These are phyloP conservation scores for Dasyprocta punctata DNA, from an alignment of 2,113 vertebrate genomes.

Conservation along the genomic window DNA sequence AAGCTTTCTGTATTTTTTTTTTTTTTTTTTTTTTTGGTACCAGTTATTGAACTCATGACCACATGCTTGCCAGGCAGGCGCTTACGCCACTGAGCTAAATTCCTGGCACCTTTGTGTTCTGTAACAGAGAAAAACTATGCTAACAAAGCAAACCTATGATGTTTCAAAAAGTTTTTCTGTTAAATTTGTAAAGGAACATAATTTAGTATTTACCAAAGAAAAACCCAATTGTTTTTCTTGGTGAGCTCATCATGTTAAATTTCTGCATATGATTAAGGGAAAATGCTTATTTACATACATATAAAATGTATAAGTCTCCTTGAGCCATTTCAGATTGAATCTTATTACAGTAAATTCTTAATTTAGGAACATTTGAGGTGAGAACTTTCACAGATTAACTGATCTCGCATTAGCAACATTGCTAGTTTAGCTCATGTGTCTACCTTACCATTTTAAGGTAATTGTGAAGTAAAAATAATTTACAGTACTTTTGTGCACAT, in stretches of 20 bases:
- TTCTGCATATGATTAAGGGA: constrained; percentile 8
- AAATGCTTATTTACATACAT: neutral
- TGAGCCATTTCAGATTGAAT: constrained; percentile 13
- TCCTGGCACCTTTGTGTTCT: no score
- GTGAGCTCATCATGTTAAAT: neutral
- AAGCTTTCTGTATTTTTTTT: no score
- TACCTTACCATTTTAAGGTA: neutral
- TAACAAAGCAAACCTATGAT: neutral
- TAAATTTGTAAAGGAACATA: constrained; percentile 12
- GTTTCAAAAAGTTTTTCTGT: neutral
- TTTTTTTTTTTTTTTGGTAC: no score
- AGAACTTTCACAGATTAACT: neutral
- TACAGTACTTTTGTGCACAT: neutral
- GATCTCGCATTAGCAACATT: neutral
- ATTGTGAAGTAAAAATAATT: neutral
- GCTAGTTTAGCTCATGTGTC: neutral
- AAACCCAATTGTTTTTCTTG: neutral
- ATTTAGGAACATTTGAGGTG: neutral
- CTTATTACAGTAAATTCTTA: neutral
- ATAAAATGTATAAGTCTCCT: neutral
- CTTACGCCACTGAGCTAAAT: no score
- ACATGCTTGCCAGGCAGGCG: no score
- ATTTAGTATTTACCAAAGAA: neutral
- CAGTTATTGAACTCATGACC: no score
- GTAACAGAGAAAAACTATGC: neutral